These are phyloP conservation scores for Melipona bicolor DNA, from an alignment of 2,888 invertebrate species.

Conservation along the genomic window DNA sequence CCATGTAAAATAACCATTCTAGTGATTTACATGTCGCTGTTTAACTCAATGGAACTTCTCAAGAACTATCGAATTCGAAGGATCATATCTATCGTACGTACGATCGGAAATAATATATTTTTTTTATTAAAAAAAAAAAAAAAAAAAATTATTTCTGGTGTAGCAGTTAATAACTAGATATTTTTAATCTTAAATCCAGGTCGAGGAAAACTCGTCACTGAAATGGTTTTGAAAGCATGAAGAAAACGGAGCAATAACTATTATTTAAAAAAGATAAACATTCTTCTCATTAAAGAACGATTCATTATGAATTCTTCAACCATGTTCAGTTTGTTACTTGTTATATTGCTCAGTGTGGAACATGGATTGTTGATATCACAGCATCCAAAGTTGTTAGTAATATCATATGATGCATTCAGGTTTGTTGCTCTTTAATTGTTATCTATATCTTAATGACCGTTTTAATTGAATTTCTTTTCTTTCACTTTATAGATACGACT, in stretches of 20 bases:
- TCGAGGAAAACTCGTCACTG: neutral
- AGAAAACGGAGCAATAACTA: constrained; percentile 13
- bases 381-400: constrained; percentile 86
- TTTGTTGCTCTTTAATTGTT: constrained; percentile 30
- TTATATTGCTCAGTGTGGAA: constrained; percentile 59
- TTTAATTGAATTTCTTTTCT: neutral
- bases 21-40: neutral
- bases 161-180: too few relatives aligned
- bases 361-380: constrained; percentile 76
- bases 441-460: neutral
- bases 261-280: neutral
- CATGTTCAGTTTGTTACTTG: constrained; percentile 41
- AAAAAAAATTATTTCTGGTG: too few relatives aligned
- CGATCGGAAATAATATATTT: too few relatives aligned
- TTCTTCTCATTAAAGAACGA: neutral
- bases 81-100: too few relatives aligned
- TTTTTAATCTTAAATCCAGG: too few relatives aligned
- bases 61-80: neutral
- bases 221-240: constrained; percentile 26
- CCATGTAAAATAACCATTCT: constrained; percentile 1
- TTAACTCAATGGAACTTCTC: neutral
- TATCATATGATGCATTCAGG: constrained; percentile 90
- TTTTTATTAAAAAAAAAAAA: too few relatives aligned
- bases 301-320: constrained; percentile 48
- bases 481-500: constrained; percentile 86